Evolutionary conservation across 2,113 vertebrate genomes (phyloP).

Genomic region (Erythrolamprus reginae): DNA sequence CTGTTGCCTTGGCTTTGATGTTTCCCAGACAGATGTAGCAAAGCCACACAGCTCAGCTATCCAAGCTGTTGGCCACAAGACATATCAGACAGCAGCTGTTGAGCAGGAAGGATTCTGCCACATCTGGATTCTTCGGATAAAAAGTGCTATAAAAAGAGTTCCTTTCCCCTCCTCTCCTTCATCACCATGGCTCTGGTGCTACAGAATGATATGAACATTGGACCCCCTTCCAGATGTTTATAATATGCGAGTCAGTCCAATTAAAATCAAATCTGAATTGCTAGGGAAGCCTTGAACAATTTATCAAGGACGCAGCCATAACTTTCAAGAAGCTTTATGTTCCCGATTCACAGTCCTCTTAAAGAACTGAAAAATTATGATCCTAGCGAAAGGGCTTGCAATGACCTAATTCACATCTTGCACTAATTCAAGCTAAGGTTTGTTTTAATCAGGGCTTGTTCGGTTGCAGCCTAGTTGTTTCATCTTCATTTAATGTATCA

Average conservation of each 20-base stretch:
- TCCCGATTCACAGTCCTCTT: neutral
- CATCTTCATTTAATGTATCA: neutral
- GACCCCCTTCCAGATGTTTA: constrained; percentile 58
- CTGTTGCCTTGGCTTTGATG: neutral
- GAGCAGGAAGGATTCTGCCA: neutral
- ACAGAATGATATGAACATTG: constrained; percentile 21
- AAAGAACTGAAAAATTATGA: neutral
- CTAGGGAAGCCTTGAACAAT: neutral
- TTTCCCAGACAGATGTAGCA: neutral
- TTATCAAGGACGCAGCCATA: neutral
- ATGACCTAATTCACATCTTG: neutral
- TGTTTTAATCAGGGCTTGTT: neutral
- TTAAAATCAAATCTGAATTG: constrained; percentile 43
- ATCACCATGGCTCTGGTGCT: neutral
- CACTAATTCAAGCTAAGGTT: neutral
- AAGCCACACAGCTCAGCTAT: neutral
- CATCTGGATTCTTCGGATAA: neutral
- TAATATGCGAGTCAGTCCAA: constrained; percentile 60
- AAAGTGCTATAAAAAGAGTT: neutral
- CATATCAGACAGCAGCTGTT: neutral
- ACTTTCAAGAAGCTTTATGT: neutral
- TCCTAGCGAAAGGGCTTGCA: neutral
- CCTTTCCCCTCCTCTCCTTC: neutral
- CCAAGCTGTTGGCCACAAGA: neutral
- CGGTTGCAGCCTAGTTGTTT: neutral